These are phyloP conservation scores for Labeo catla DNA, from an alignment of 2,113 vertebrate species.

Conservation along the genomic window DNA sequence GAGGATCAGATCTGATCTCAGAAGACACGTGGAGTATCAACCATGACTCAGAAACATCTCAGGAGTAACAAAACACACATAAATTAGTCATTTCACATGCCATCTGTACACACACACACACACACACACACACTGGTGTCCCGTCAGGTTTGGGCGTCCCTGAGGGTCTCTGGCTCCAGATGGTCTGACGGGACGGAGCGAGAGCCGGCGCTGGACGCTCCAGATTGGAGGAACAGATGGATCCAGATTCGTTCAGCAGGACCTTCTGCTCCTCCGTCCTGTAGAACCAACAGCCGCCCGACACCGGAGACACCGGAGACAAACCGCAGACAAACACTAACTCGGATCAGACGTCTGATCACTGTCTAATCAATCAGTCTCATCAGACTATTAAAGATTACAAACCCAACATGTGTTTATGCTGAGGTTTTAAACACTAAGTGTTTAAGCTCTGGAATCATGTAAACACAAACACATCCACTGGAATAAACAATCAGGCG, in stretches of 20 bases:
- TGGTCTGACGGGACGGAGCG: constrained; percentile 14
- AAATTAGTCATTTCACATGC: neutral
- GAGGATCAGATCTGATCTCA: neutral
- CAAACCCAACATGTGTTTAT: neutral
- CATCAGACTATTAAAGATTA: no score
- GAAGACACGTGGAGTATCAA: neutral
- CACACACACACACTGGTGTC: neutral
- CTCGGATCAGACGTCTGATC: neutral
- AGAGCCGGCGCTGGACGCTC: neutral
- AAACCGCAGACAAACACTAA: neutral
- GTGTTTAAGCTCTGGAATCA: no score
- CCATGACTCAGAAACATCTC: no score
- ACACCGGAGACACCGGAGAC: neutral
- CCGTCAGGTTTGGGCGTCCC: neutral
- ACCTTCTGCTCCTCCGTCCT: neutral
- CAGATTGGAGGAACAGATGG: constrained; percentile 56
- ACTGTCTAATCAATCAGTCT: neutral
- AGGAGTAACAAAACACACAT: no score
- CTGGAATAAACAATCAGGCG: no score
- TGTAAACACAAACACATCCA: no score
- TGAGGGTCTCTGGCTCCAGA: constrained; percentile 45
- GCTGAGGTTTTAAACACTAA: neutral
- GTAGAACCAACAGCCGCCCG: neutral
- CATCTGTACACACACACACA: neutral
- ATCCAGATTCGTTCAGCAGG: neutral